Evolutionary conservation across 1,140 invertebrate genomes (phyloP).

Genomic region (Ceratitis capitata): DNA sequence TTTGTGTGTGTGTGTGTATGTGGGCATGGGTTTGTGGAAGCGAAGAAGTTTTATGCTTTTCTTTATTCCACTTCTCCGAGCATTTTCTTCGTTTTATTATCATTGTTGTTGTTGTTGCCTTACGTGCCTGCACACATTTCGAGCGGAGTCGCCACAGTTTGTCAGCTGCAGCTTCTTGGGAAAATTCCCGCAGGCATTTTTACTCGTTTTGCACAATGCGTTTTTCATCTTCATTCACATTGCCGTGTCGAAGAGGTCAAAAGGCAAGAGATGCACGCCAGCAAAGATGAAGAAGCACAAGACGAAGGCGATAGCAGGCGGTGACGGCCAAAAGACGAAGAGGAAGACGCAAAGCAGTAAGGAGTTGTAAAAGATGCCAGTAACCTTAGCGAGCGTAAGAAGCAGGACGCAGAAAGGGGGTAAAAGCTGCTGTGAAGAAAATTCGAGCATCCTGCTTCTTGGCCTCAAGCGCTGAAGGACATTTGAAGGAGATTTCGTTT

Average conservation of each 20-base stretch:
- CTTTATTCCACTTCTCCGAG: background rate
- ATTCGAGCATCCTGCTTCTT: constrained; percentile 31
- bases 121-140: constrained; percentile 36
- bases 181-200: constrained; percentile 34
- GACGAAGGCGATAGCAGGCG: background rate
- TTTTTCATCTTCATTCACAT: too few relatives aligned
- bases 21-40: too few relatives aligned
- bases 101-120: background rate
- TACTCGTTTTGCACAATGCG: constrained; percentile 14
- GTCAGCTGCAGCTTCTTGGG: constrained; percentile 21
- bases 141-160: background rate
- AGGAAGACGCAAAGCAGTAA: background rate
- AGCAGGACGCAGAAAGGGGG: too few relatives aligned
- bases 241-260: constrained; percentile 31
- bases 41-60: background rate
- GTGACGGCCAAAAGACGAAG: background rate
- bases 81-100: background rate
- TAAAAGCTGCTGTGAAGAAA: background rate
- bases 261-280: constrained; percentile 3
- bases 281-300: background rate
- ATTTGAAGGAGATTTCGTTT: constrained; percentile 28
- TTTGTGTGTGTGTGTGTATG: background rate
- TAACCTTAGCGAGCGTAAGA: background rate
- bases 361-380: background rate
- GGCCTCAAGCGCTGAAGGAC: constrained; percentile 20